These are phyloP conservation scores for Pseudopleuronectes americanus DNA, from an alignment of 2,797 vertebrate genomes.

Conservation along the genomic window DNA sequence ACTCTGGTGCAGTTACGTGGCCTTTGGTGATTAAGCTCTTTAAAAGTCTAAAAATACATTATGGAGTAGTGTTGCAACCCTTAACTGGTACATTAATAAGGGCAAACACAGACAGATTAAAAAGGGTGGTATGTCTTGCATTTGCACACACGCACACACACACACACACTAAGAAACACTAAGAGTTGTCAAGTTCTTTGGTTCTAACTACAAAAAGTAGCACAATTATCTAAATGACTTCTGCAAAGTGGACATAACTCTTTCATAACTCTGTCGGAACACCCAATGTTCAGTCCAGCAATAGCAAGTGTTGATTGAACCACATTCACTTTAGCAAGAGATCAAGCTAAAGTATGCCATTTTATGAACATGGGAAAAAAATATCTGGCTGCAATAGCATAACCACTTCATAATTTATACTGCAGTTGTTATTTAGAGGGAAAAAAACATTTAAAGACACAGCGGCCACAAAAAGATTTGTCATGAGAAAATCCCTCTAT, in stretches of 20 bases:
- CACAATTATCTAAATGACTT: slow-evolving; percentile 73
- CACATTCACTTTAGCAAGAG: slow-evolving; percentile 77
- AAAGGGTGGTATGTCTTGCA: slow-evolving; percentile 65
- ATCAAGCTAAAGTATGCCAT: slow-evolving; percentile 78
- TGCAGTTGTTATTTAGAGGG: slow-evolving; percentile 70
- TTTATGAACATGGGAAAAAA: slow-evolving; percentile 85
- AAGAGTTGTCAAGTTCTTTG: slow-evolving; percentile 67
- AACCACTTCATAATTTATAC: slow-evolving; percentile 82
- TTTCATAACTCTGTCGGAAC: slow-evolving; percentile 78
- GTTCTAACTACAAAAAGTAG: slow-evolving; percentile 73
- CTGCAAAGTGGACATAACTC: slow-evolving; percentile 83
- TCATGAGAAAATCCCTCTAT: slow-evolving; percentile 73
- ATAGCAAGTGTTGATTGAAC: slow-evolving; percentile 81
- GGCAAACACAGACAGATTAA: slow-evolving; percentile 72
- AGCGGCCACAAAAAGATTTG: slow-evolving; percentile 66
- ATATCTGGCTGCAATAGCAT: slow-evolving; percentile 77
- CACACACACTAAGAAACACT: slow-evolving; percentile 32
- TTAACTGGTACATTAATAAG: slow-evolving; percentile 78
- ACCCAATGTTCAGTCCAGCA: slow-evolving; percentile 79
- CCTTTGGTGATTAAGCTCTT: slow-evolving; percentile 77
- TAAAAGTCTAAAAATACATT: slow-evolving; percentile 80
- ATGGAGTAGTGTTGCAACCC: slow-evolving; percentile 70
- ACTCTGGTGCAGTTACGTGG: slow-evolving; percentile 60
- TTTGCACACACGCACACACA: slow-evolving; percentile 23
- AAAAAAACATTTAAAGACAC: slow-evolving; percentile 56